Evolutionary conservation across 2,888 invertebrate species (phyloP), one percentile per base, ranked within the genome.

Genomic region (Folsomia candida): DNA sequence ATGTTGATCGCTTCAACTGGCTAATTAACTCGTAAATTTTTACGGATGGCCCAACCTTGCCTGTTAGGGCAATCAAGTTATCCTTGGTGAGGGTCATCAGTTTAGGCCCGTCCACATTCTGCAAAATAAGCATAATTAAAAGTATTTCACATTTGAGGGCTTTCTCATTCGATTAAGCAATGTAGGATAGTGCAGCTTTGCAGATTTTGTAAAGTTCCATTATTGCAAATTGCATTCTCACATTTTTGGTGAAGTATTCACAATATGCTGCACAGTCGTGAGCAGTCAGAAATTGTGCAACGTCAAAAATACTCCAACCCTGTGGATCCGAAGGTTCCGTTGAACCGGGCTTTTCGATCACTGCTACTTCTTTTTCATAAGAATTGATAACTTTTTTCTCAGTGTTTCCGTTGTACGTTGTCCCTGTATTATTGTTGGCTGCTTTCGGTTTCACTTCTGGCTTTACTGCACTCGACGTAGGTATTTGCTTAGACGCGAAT

Each of bases 11-110:
- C 85, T 93, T 94, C 67, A 96, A 86, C 82, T 94, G 93, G 81
- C 94, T 92, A 82, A 97, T 92, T 78, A 97, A 87, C 85, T 96
- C 94, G 82, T 88, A 92, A 81, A 97, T 94, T 86, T 96, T 96
- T 72, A 97, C 84, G 22, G 95, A 94, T 6, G 96, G 96, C 1
- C 96, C 96, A 71, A 97, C 94, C 87, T 95, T 96, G 88, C 93
- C 94, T 26, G 94, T 89, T 75, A 94, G 85, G 81, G 91, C 91
- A 80, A 95, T 89, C 76, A 97, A 92, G 84, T 95, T 91, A 82
- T 95, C 94, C 85, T 95, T 94, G 64, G 90, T 90, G 71, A 97
- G 85, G 76, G 89, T 87, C 72, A 96, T 85, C 81, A 97, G 86
- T 82, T 88, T 88, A 73, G 90, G 88, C 0, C 97, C 96, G 79